Evolutionary conservation across 2,888 invertebrate species (phyloP).

Genomic region (Synergus laeviventris): DNA sequence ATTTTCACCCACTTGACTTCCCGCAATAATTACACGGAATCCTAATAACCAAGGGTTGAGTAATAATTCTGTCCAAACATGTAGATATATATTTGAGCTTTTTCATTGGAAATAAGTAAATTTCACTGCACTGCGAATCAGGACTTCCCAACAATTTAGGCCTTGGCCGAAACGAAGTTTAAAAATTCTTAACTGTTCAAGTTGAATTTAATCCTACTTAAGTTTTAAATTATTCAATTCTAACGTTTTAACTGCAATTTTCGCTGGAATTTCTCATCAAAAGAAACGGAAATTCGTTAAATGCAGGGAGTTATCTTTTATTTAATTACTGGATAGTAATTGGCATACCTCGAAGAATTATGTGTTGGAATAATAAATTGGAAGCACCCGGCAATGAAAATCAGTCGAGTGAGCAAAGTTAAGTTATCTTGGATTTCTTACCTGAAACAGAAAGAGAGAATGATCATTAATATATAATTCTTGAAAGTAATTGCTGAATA

Average conservation of each 20-base stretch:
- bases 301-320: background rate
- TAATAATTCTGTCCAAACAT: background rate
- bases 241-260: background rate
- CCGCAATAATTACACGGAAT: constrained; percentile 56
- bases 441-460: constrained; percentile 26
- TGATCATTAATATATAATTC: background rate
- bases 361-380: constrained; percentile 31
- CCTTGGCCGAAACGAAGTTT: too few relatives aligned
- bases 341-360: constrained; percentile 32
- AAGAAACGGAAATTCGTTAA: constrained; percentile 34
- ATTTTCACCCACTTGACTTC: constrained; percentile 50
- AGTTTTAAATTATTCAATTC: background rate
- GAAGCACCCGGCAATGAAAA: constrained; percentile 32
- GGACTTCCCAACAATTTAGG: too few relatives aligned
- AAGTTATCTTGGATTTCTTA: constrained; percentile 3
- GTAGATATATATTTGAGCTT: too few relatives aligned
- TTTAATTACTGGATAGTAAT: constrained; percentile 20
- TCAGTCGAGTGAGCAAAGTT: background rate
- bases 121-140: too few relatives aligned
- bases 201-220: background rate
- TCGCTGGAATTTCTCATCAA: background rate
- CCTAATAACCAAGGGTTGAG: constrained; percentile 5
- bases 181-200: too few relatives aligned
- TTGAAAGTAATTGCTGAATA: background rate
- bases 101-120: too few relatives aligned